Evolutionary conservation across 2,888 invertebrate genomes (phyloP), one percentile per base, ranked within the genome.

Genomic region (Lepidocyrtoides sp.): DNA sequence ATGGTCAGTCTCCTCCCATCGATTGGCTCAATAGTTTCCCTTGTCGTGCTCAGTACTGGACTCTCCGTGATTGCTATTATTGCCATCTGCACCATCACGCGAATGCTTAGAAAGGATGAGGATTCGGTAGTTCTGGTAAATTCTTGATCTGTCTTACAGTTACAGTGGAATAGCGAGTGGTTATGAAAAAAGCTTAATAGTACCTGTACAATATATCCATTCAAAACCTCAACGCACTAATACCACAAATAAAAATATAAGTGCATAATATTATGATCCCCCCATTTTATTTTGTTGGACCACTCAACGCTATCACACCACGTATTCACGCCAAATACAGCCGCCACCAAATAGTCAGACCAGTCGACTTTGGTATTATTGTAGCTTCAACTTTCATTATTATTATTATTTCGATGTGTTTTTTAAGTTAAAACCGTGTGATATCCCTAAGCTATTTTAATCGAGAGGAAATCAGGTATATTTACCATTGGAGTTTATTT

Each of bases 11-110:
- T 96, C 8, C 93, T 97, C 81, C 96, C 96, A 0, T 95, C 95
- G 86, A 95, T 96, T 91, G 96, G 96, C 69, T 95, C 95, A 0
- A 96, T 96, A 93, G 96, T 96, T 0, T 95, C 96, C 4, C 96
- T 96, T 92, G 96, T 95, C 0, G 94, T 97, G 17, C 96, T 95
- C 20, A 95, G 95, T 3, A 94, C 96, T 44, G 96, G 96, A 36
- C 54, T 95, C 20, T 92, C 95, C 29, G 93, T 96, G 20, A 69
- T 95, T 5, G 81, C 95, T 8, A 94, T 95, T n/a, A 66, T 92
- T 23, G 95, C 95, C 0, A 75, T 95, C 8, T 95, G 95, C 83
- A 90, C 96, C 10, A 79, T 93, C 7, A 92, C 94, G 7, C 77
- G 92, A 66, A 91, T 93, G 60, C 93, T 93, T 72, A 92, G 93